phyloP scores from a whole-genome alignment of 1,140 invertebrate species.

The Vollenhovia emeryi region DNA sequence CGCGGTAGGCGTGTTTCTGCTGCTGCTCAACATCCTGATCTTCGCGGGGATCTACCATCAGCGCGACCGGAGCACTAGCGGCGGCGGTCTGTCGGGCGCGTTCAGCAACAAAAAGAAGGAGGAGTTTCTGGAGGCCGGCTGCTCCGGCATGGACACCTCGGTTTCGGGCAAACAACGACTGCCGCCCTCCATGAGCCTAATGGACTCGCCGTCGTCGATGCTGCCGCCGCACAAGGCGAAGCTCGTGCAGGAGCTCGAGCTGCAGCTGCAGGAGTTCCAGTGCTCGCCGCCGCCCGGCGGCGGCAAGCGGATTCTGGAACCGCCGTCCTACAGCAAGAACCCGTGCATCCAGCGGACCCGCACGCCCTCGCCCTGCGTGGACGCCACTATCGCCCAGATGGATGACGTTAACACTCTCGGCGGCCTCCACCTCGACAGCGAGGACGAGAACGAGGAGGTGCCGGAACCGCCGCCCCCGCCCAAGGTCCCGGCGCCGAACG shows the following conservation, averaged over 20 bases:
- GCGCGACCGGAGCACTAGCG: slow-evolving; percentile 88
- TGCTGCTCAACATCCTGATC: slow-evolving; percentile 96
- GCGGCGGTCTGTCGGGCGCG: slow-evolving; percentile 72
- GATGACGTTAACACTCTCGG: slow-evolving; percentile 84
- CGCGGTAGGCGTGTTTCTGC: slow-evolving; percentile 94
- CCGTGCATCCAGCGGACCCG: slow-evolving; percentile 82
- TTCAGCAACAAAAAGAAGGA: slow-evolving; percentile 90
- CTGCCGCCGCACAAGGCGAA: slow-evolving; percentile 87
- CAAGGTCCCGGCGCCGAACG: slow-evolving; percentile 84
- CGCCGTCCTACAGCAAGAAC: slow-evolving; percentile 85
- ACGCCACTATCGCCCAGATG: slow-evolving; percentile 85
- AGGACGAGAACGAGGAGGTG: slow-evolving; percentile 84
- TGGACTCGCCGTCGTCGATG: slow-evolving; percentile 83
- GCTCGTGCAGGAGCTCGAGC: slow-evolving; percentile 89
- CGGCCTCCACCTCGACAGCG: slow-evolving; percentile 83
- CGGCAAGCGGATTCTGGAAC: slow-evolving; percentile 84
- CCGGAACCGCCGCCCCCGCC: slow-evolving; percentile 90
- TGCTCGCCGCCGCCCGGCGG: slow-evolving; percentile 86
- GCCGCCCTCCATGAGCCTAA: slow-evolving; percentile 81
- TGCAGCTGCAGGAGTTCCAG: slow-evolving; percentile 89
- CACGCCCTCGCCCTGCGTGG: slow-evolving; percentile 85
- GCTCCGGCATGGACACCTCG: slow-evolving; percentile 87
- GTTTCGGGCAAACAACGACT: slow-evolving; percentile 87
- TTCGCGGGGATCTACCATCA: slow-evolving; percentile 98
- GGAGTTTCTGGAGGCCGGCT: slow-evolving; percentile 90